Percentiles rank a stretch among this genome's conserved stretches.
Conservation (phyloP, 2,888 invertebrate genomes). For the Pristionchus entomophagus region DNA sequence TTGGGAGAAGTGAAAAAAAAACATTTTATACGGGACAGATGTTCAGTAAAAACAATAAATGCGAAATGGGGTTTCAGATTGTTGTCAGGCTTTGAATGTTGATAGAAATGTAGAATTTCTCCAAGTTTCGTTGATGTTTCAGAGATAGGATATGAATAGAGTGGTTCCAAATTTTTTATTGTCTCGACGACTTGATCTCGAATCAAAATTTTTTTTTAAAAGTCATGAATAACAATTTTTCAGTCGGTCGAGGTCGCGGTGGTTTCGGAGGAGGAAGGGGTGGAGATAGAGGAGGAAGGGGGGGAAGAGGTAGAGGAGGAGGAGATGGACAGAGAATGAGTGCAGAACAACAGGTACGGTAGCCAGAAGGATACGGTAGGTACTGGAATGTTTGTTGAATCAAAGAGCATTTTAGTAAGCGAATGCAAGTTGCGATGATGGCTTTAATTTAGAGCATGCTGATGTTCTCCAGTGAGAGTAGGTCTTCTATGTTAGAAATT, state of each 20-base stretch:
- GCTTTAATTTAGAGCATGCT: no score
- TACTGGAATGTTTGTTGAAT: constrained; percentile 34
- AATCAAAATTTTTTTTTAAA: no score
- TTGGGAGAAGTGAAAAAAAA: no score
- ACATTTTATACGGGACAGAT: neutral
- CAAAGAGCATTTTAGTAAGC: neutral
- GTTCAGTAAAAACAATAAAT: neutral
- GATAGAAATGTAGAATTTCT: no score
- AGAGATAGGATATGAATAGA: no score
- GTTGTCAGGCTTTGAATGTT: neutral
- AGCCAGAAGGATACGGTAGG: constrained; percentile 3
- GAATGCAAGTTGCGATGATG: neutral
- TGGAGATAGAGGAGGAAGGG: constrained; percentile 53
- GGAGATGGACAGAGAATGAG: constrained; percentile 37
- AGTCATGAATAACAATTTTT: neutral
- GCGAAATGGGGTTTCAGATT: neutral
- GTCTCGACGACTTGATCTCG: no score
- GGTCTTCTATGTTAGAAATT: no score
- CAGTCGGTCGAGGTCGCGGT: constrained; percentile 37
- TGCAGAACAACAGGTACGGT: constrained; percentile 45
- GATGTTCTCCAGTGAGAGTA: no score
- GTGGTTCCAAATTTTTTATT: no score
- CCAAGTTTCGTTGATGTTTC: no score
- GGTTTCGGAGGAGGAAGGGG: constrained; percentile 50
- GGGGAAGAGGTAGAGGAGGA: constrained; percentile 51